Percentiles rank a stretch among this genome's conserved stretches.
Evolutionary conservation across 2,113 vertebrate genomes (phyloP).

Genomic region (Erythrocebus patas): DNA sequence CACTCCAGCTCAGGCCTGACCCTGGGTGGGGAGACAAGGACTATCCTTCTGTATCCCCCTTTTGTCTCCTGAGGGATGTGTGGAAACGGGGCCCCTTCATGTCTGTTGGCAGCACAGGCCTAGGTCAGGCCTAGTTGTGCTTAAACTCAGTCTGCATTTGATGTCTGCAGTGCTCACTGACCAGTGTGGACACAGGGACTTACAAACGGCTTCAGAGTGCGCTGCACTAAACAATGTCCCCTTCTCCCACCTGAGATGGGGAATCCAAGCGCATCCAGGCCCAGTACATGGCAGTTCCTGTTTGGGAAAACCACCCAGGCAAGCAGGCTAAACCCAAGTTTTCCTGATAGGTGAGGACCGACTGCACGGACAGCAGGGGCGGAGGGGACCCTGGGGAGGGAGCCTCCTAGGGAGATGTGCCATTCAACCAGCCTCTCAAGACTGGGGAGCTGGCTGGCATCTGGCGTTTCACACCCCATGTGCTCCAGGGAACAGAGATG

Average conservation of each 20-base stretch:
- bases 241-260: not conserved
- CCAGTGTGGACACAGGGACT: no score
- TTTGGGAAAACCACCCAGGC: not conserved
- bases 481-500: not conserved
- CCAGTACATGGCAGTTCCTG: not conserved
- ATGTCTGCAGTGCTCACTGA: no score
- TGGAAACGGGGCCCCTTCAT: no score
- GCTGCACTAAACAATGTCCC: not conserved
- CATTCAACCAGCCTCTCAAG: not conserved
- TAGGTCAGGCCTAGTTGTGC: not conserved
- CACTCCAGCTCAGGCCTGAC: not conserved
- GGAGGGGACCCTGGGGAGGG: not conserved
- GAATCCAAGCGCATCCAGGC: not conserved
- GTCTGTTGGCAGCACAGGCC: not conserved
- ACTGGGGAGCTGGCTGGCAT: no score
- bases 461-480: not conserved
- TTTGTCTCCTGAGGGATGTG: not conserved
- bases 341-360: not conserved
- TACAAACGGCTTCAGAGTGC: not conserved
- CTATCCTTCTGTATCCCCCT: not conserved
- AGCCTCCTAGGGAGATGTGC: not conserved
- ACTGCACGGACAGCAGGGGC: not conserved
- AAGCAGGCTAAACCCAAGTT: not conserved
- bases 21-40: no score
- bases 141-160: not conserved